phyloP scores from a whole-genome alignment of 1,140 invertebrate species.

The Aphis gossypii region DNA sequence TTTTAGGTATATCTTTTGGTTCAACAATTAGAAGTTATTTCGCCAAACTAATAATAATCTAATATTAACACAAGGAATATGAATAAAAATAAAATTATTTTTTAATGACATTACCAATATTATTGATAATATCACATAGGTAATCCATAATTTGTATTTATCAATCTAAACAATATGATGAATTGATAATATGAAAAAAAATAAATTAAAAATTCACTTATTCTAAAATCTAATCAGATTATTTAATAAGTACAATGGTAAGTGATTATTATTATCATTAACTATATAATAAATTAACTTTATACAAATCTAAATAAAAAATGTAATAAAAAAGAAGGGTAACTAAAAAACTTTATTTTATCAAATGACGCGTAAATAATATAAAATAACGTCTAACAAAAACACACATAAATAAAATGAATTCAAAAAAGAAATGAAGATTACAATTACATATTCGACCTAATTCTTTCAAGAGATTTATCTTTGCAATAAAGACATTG shows the following conservation, averaged over 20 bases:
- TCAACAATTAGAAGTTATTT: too few species aligned
- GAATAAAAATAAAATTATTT: not conserved
- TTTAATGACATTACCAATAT: not conserved
- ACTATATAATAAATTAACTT: not conserved
- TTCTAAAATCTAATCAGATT: not conserved
- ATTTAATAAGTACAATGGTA: not conserved
- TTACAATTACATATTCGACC: not conserved
- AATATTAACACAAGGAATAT: not conserved
- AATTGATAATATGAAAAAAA: not conserved
- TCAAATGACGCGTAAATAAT: not conserved
- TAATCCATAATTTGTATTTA: not conserved
- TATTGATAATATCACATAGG: too few species aligned
- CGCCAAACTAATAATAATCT: not conserved
- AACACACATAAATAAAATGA: not conserved
- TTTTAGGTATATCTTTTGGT: too few species aligned
- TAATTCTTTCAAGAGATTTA: slow-evolving; percentile 4
- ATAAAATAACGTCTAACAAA: not conserved
- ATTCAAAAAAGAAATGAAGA: not conserved
- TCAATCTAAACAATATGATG: not conserved
- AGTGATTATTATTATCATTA: not conserved
- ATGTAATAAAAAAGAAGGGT: not conserved
- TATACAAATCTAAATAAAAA: not conserved
- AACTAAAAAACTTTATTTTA: not conserved
- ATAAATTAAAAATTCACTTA: not conserved
- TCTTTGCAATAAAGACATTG: not conserved